A percentile compares a stretch with the other conserved stretches of the same genome.
Conservation (phyloP, 53 echinoderm and acorn worm genomes). For the Holothuria leucospilota region DNA sequence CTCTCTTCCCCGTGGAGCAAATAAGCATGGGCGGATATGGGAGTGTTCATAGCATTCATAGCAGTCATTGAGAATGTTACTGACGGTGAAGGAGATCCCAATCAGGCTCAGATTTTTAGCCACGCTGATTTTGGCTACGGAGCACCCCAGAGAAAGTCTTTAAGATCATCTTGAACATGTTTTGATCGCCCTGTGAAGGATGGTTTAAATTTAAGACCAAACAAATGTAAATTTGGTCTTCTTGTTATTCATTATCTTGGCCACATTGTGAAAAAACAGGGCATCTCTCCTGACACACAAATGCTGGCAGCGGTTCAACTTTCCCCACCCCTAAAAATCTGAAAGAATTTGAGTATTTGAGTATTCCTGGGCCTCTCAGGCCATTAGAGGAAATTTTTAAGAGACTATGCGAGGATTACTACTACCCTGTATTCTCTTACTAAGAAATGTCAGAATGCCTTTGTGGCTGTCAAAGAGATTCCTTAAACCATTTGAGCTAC, state of each 20-base stretch:
- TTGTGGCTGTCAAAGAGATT: slow-evolving; percentile 38
- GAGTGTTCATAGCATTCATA: too few relatives aligned
- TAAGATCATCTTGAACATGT: neutral
- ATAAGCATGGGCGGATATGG: too few relatives aligned
- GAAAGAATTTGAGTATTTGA: neutral
- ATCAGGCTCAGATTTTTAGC: too few relatives aligned
- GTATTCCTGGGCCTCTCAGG: slow-evolving; percentile 24
- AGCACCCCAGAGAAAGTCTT: too few relatives aligned
- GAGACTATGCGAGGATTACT: slow-evolving; percentile 28
- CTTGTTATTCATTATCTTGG: neutral
- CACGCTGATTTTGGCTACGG: too few relatives aligned
- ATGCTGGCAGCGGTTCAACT: neutral
- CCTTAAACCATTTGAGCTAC: slow-evolving; percentile 38
- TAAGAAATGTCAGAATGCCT: slow-evolving; percentile 53
- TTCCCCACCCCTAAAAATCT: neutral
- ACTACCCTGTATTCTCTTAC: slow-evolving; percentile 45
- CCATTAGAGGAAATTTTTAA: slow-evolving; percentile 54
- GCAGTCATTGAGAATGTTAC: too few relatives aligned
- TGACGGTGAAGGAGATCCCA: too few relatives aligned
- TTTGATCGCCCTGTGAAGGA: neutral
- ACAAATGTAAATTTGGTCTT: slow-evolving; percentile 7
- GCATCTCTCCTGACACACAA: too few relatives aligned
- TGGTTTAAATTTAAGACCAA: neutral
- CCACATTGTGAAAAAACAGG: too few relatives aligned
- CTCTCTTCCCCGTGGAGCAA: too few relatives aligned